Percentiles rank a stretch among this genome's conserved stretches.
Conservation (phyloP, 2,888 invertebrate genomes). For the Torymus auratus region DNA sequence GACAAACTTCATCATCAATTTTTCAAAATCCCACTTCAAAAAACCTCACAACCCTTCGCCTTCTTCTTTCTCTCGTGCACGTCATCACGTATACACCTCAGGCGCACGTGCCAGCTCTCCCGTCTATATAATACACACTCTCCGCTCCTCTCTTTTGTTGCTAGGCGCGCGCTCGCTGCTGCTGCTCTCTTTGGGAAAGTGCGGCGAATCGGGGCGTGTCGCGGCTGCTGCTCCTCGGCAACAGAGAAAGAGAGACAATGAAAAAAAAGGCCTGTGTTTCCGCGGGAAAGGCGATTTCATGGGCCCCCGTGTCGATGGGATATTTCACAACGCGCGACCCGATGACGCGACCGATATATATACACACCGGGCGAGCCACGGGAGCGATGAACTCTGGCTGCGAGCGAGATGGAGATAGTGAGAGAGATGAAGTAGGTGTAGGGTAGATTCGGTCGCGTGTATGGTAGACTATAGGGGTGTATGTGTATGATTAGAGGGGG, state of each 20-base stretch:
- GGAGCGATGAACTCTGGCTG: slow-evolving; percentile 28
- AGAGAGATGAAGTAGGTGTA: no score
- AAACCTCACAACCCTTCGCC: no score
- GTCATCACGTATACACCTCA: no score
- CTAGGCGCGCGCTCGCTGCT: slow-evolving; percentile 2
- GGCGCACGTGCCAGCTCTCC: no score
- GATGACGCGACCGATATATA: slow-evolving; percentile 29
- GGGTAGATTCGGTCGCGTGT: no score
- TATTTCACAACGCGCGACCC: slow-evolving; percentile 18
- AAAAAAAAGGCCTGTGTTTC: not conserved
- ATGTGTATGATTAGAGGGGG: no score
- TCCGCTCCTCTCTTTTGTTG: slow-evolving; percentile 17
- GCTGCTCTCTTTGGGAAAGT: slow-evolving; percentile 14
- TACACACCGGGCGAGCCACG: not conserved
- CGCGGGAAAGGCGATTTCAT: slow-evolving; percentile 23
- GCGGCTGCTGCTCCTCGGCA: not conserved
- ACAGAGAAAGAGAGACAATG: not conserved
- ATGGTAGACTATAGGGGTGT: no score
- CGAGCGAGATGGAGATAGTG: no score
- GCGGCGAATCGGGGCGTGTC: slow-evolving; percentile 42
- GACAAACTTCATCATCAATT: no score
- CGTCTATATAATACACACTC: no score
- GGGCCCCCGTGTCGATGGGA: not conserved
- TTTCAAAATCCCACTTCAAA: no score
- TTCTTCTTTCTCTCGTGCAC: no score